Base-by-base conservation (phyloP, 2,888 invertebrate genomes). In the Agonopterix arenella region DNA sequence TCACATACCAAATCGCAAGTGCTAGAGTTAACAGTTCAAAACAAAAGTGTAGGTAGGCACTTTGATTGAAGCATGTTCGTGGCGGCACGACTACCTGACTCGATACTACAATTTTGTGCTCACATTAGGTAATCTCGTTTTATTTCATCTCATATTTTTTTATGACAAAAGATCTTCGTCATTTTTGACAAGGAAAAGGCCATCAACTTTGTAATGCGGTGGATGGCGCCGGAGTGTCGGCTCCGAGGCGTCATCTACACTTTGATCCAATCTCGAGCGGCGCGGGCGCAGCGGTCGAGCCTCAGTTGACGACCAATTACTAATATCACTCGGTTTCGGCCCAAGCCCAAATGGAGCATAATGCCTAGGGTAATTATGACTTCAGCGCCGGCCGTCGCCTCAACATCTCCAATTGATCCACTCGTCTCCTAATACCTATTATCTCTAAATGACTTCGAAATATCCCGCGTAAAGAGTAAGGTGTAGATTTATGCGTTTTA, bases 151-250 rank as follows among this genome's bases (percentile, higher is more conserved):
- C 72, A 68, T 74, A 70, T 79, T 86, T 83, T 28, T 85, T 88
- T 84, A 83, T 71, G 74, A 79, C 80, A 79, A 84, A 76, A 78
- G 84, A 84, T 88, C 89, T 85, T 79, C 88, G 86, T 88, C 88
- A 88, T 83, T 89, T 89, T 85, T 89, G 86, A 86, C 88, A 86
- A 80, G 86, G 88, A 86, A 86, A 88, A 85, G 82, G 84, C 85
- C 84, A 89, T 89, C 89, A 88, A 82, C 83, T 68, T 75, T 82
- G 82, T 89, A 86, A 89, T 84, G 78, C 73, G 76, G 70, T 55
- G 68, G 60, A 65, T 75, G 89, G 89, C 89, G 89, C 89, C 89
- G 76, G 63, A 57, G 46, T 11, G 54, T 28, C 84, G 84, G 75
- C 75, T 57, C 58, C 58, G 66, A 68, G 68, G 74, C 79, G 75